A percentile compares a stretch with the other conserved stretches of the same genome.
Conservation (phyloP, 2,113 vertebrate species). For the Mesitornis unicolor region DNA sequence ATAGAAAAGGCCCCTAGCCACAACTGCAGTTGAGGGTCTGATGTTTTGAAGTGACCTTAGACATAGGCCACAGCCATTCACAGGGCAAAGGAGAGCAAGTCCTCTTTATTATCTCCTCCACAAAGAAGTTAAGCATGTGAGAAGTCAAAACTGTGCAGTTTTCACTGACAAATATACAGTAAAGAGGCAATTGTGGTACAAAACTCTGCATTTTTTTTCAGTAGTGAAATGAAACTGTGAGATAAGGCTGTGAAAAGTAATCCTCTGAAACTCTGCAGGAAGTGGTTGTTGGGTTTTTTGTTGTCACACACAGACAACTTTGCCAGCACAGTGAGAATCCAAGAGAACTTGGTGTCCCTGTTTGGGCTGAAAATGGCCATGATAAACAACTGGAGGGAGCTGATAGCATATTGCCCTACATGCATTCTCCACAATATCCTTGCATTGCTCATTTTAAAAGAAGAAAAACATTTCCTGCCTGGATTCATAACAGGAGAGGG, state of each 20-base stretch:
- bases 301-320: conserved; percentile 35
- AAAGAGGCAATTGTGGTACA: background rate
- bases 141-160: background rate
- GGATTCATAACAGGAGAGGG: conserved; percentile 59
- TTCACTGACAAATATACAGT: background rate
- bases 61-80: background rate
- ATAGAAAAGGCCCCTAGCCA: conserved; percentile 1
- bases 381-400: conserved; percentile 70
- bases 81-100: background rate
- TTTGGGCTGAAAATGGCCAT: conserved; percentile 41
- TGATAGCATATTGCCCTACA: conserved; percentile 50
- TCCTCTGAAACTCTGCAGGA: conserved; percentile 28
- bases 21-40: background rate
- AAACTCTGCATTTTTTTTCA: conserved; percentile 24
- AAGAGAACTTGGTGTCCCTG: conserved; percentile 44
- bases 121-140: background rate
- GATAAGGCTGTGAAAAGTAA: conserved; percentile 47
- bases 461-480: conserved; percentile 78
- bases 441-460: conserved; percentile 59
- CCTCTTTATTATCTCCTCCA: background rate
- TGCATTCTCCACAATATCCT: conserved; percentile 51
- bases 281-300: background rate
- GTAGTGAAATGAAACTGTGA: conserved; percentile 30
- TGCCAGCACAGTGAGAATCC: background rate
- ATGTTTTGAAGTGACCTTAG: conserved; percentile 43